Base-by-base conservation (phyloP, 1,140 invertebrate species). In the Drosophila orosa region DNA sequence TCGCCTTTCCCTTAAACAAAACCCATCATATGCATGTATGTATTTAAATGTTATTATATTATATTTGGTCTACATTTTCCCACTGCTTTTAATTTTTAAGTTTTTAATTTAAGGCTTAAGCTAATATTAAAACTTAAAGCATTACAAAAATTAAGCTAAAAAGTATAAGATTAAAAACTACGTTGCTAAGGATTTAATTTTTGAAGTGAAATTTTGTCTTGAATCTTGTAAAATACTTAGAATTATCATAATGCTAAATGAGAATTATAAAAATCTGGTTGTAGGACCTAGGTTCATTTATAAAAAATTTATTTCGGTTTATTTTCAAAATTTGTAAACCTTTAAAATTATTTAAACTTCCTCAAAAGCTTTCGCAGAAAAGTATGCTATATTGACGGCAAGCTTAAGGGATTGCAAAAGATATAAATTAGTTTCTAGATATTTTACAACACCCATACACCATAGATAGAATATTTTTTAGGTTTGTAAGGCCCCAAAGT, bases 21-120 rank as follows among this genome's bases (percentile, higher is more conserved):
- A 50, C 9, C 29, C 22, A 12, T n/a, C 25, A 42, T 44, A 69
- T 59, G 52, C 47, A 69, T 50, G 55, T 69, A 71, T 44, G 54
- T 72, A 55, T 55, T 22, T 40, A 33, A 45, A 35, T 55, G 33
- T 40, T n/a, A 29, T 12, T 24, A 13, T 56, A 55, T 24, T 22
- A 2, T 9, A 9, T 1, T 24, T 35, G 12, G 13, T 19, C 4
- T 27, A 13, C 0, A 9, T 52, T 52, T 31, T 3, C 0, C 7
- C 8, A 9, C 1, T 19, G 1, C 12, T 13, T 13, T 10, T 15
- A 4, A 33, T 10, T 33, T 50, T 29, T 17, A 7, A 8, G 1
- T 10, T 10, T 3, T 6, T 12, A 7, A 5, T 17, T 5, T 50
- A 17, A 6, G 3, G 44, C 25, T 47, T 25, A 4, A n/a, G 13